Base-by-base conservation (phyloP, 1,140 invertebrate genomes). In the Caenorhabditis tropicalis region DNA sequence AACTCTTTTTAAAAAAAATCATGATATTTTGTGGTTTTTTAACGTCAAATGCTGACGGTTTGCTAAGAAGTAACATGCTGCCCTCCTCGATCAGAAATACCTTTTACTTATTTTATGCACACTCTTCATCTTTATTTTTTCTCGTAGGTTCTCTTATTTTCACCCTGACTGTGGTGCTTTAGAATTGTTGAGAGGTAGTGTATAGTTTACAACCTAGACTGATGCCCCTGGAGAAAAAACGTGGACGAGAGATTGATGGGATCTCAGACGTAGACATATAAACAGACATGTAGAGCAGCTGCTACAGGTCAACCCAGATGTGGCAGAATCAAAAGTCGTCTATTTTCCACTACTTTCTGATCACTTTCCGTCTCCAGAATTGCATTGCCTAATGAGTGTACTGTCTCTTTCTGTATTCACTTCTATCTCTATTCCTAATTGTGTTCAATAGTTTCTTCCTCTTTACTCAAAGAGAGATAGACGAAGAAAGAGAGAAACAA, bases 201-300 rank as follows among this genome's bases (percentile, higher is more conserved):
- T 74, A 74, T 74, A 74, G 65, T 74, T 74, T 74, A 74, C 65
- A 74, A 74, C 65, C 65, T 3, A n/a, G 43, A 29, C 43, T 33
- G 58, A 9, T 43, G 39, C 7, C 65, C 10, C 36, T 24, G 65
- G 36, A 43, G 65, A 74, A 74, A 43, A 74, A 74, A 39, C n/a
- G 33, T 24, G 36, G 27, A 74, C n/a, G 7, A 74, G 65, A 74
- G 36, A 43, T 33, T 74, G 65, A 74, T 74, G 65, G 36, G 43
- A 74, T 74, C 36, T 9, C 4, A 74, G 33, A 43, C 65, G 36
- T 36, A 74, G 65, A 74, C 65, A 33, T 15, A 4, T 21, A 10
- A 6, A 74, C 36, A 74, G 36, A 74, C 24, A 39, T 74, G n/a
- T 74, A 74, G 36, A 74, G 33, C 65, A 36, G 65, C 36, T 65